A percentile compares a stretch with the other conserved stretches of the same genome.
phyloP scores from a whole-genome alignment of 2,797 vertebrate species.

The Schizopygopsis malacanthus region DNA sequence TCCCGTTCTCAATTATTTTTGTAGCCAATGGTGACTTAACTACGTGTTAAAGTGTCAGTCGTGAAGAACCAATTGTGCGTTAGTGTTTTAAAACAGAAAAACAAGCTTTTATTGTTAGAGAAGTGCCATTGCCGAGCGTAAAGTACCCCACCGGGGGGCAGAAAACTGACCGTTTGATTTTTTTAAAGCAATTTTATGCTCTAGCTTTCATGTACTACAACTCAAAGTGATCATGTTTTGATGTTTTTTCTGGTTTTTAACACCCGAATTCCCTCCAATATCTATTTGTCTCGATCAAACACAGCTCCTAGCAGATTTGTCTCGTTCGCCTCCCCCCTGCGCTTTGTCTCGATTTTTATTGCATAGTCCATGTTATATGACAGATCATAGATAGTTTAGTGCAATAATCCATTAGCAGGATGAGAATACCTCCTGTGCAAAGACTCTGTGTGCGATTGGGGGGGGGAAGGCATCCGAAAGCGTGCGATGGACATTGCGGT shows the following conservation, averaged over 20 bases:
- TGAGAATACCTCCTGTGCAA: conserved; percentile 59
- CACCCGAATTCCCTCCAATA: conserved; percentile 73
- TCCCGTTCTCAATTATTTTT: conserved; percentile 46
- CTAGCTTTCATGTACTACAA: conserved; percentile 71
- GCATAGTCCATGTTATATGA: conserved; percentile 73
- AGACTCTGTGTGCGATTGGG: conserved; percentile 45
- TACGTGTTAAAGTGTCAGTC: conserved; percentile 60
- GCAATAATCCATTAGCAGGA: conserved; percentile 87
- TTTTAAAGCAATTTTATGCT: conserved; percentile 32
- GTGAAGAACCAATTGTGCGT: conserved; percentile 61
- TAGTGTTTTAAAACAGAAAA: conserved; percentile 42
- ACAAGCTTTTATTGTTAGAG: conserved; percentile 68
- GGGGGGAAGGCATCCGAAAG: conserved; percentile 35
- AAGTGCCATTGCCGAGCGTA: conserved; percentile 77
- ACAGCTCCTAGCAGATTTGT: conserved; percentile 2
- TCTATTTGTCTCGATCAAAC: conserved; percentile 75
- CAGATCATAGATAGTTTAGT: conserved; percentile 86
- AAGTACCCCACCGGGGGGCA: conserved; percentile 56
- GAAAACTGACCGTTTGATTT: conserved; percentile 39
- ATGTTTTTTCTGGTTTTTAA: conserved; percentile 66
- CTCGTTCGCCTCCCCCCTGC: conserved; percentile 38
- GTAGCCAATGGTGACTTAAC: conserved; percentile 69
- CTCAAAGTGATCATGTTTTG: conserved; percentile 70
- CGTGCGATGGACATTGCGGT: conserved; percentile 29
- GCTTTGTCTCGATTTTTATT: conserved; percentile 57